Conservation (phyloP, 2,797 vertebrate genomes). For the Phylloscopus collybita region DNA sequence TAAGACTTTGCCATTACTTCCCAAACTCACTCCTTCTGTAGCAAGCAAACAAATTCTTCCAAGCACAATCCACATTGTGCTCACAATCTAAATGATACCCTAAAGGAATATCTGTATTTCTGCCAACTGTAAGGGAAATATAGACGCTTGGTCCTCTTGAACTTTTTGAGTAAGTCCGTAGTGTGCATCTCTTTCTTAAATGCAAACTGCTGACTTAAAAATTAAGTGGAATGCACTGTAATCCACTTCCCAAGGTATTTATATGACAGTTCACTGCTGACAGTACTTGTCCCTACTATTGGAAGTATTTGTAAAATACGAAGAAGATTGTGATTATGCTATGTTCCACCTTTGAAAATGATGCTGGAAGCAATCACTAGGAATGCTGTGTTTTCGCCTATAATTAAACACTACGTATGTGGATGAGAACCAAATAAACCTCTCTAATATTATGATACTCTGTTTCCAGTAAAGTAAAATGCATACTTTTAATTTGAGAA, state of each 20-base stretch:
- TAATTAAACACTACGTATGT: not conserved
- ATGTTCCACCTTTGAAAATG: not conserved
- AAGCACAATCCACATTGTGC: not conserved
- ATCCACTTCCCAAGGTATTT: not conserved
- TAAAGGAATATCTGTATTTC: not conserved
- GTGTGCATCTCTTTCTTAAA: not conserved
- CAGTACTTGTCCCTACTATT: not conserved
- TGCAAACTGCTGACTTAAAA: not conserved
- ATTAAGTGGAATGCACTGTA: not conserved
- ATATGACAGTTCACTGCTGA: not conserved
- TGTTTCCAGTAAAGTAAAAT: not conserved
- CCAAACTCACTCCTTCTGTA: not conserved
- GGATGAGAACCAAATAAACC: not conserved
- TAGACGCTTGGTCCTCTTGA: not conserved
- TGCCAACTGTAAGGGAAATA: not conserved
- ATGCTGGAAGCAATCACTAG: not conserved
- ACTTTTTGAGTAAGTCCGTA: not conserved
- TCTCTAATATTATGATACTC: not conserved
- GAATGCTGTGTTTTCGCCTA: not conserved
- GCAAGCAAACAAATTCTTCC: not conserved
- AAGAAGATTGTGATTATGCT: not conserved
- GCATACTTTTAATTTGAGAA: not conserved
- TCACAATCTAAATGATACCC: not conserved
- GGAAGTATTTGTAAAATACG: not conserved
- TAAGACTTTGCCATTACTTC: not conserved